phyloP scores from a whole-genome alignment of 2,888 invertebrate genomes.

The Dolichopus griseipennis region DNA sequence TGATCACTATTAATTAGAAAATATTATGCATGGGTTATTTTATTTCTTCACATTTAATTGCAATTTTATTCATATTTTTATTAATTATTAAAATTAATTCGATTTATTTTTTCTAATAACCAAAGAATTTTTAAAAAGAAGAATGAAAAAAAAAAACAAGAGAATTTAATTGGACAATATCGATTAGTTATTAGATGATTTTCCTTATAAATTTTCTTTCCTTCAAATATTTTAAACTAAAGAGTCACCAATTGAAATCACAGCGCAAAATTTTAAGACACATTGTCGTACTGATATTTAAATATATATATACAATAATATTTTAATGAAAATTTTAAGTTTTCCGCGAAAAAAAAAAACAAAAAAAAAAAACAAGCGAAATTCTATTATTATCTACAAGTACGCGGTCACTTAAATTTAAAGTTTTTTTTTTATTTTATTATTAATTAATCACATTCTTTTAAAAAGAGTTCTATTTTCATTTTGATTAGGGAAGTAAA shows the following conservation, averaged over 20 bases:
- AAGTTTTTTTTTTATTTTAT: not conserved
- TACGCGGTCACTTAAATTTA: slow-evolving; percentile 5
- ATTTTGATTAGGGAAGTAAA: not conserved
- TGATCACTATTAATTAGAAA: too few species aligned
- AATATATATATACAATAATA: not conserved
- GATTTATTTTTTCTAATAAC: too few species aligned
- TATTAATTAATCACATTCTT: not conserved
- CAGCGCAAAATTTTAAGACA: not conserved
- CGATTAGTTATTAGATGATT: not conserved
- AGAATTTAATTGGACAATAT: not conserved
- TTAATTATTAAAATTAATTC: not conserved
- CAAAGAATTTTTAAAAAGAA: too few species aligned
- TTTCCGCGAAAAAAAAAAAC: not conserved
- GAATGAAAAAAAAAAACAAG: too few species aligned
- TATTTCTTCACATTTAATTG: too few species aligned
- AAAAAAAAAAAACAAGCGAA: not conserved
- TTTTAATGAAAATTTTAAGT: not conserved
- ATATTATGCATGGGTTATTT: too few species aligned
- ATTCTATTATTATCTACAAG: slow-evolving; percentile 1
- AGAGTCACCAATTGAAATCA: not conserved
- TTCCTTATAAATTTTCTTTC: not conserved
- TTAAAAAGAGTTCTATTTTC: not conserved
- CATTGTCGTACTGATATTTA: not conserved
- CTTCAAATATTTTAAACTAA: not conserved
- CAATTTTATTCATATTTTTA: too few species aligned